Base-by-base conservation (phyloP, 2,113 vertebrate genomes). In the Isurus oxyrinchus region DNA sequence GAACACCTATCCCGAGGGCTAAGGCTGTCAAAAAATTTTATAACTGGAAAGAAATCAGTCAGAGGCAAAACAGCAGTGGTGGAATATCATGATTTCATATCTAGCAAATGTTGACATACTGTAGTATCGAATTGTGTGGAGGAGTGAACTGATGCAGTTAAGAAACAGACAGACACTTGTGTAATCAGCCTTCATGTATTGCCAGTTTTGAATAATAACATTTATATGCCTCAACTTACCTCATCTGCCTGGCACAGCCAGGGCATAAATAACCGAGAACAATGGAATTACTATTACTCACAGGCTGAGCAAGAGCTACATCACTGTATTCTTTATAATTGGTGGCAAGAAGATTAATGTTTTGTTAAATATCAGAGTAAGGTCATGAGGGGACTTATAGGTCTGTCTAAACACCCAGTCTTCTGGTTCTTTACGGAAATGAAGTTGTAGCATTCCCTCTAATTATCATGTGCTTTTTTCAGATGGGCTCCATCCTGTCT, bases 281-380 rank as follows among this genome's bases (percentile, higher is more conserved):
- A 99, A 99, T 99, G 98, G 98, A 98, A 99, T 99, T 98, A 99
- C 98, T 99, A 99, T 99, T 99, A 98, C 98, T 98, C 98, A 98
- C 98, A 97, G 97, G 97, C 98, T 96, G 97, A 98, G 97, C 97
- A 97, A 97, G 97, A 98, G 98, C 98, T 98, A 98, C 98, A 99
- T 99, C 98, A 99, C 98, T 98, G 98, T 98, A 98, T 99, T 99
- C 99, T 98, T 98, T 99, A 98, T 99, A 99, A 99, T 98, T 98
- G 98, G 98, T 99, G 98, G 99, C 99, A 99, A 99, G 98, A 99
- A 99, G 99, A 99, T 99, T 99, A 99, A 99, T 99, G 99, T 99
- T 99, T 99, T 99, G 98, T 99, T 99, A 99, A 99, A 99, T 99
- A 99, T 99, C 99, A 99, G 98, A 98, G 98, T 99, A 98, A 98